Conservation (phyloP, 2,113 vertebrate species). For the Patagioenas fasciata region DNA sequence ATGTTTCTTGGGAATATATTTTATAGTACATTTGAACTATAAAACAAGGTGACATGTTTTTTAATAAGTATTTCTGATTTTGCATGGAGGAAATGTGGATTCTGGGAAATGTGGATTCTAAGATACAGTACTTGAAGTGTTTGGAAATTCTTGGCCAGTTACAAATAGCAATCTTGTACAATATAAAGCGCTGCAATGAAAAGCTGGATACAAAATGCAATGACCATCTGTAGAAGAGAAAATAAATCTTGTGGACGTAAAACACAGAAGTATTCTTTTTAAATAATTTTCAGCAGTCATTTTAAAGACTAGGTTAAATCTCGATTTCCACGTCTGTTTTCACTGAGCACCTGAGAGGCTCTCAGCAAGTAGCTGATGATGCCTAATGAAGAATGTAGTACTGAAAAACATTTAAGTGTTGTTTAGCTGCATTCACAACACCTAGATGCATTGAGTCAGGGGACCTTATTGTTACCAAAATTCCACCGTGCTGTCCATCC, state of each 20-base stretch:
- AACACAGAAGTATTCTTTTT: not conserved
- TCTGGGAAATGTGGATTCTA: not conserved
- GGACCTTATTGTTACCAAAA: not conserved
- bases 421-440: not conserved
- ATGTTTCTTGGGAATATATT: slow-evolving; percentile 1
- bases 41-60: not conserved
- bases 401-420: not conserved
- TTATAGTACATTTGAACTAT: not conserved
- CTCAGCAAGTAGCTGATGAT: not conserved
- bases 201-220: not conserved
- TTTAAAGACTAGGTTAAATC: not conserved
- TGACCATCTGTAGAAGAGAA: not conserved
- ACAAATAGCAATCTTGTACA: not conserved
- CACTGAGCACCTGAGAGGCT: not conserved
- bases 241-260: not conserved
- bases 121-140: not conserved
- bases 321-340: not conserved
- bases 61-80: not conserved
- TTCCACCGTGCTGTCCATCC: not conserved
- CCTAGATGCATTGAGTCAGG: not conserved
- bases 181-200: not conserved
- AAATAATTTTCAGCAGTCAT: not conserved
- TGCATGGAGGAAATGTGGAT: not conserved
- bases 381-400: not conserved
- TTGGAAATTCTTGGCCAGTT: not conserved